phyloP scores from a whole-genome alignment of 1,140 invertebrate species.

The Pristionchus pacificus region DNA sequence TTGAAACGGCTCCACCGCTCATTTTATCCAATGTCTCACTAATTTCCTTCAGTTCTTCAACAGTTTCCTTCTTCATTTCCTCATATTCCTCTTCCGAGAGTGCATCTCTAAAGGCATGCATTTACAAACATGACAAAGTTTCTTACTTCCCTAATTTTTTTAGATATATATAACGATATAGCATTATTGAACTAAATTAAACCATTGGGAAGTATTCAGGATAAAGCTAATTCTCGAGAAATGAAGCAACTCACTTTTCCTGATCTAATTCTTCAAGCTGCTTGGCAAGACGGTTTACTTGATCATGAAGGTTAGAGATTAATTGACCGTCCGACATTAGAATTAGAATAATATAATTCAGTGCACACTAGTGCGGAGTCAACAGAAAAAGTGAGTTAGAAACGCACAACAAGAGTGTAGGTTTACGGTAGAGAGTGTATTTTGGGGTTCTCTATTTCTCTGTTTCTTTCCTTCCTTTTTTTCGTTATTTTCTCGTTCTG shows the following conservation, averaged over 20 bases:
- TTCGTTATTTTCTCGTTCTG: too few species aligned
- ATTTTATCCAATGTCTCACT: constrained; percentile 69
- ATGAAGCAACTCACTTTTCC: constrained; percentile 63
- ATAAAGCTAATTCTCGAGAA: background rate
- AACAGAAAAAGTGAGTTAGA: too few species aligned
- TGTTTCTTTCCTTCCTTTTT: too few species aligned
- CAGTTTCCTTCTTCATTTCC: constrained; percentile 70
- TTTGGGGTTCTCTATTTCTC: too few species aligned
- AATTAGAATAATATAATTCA: too few species aligned
- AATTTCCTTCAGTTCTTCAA: constrained; percentile 73
- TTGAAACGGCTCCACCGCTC: constrained; percentile 68
- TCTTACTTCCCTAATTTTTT: too few species aligned
- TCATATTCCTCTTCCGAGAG: constrained; percentile 69
- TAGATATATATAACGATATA: too few species aligned
- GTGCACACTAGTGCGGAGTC: too few species aligned
- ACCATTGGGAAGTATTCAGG: background rate
- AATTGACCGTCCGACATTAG: constrained; percentile 58
- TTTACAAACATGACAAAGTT: too few species aligned
- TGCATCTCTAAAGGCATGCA: too few species aligned
- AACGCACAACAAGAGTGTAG: too few species aligned
- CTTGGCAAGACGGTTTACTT: constrained; percentile 70
- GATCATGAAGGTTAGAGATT: constrained; percentile 70
- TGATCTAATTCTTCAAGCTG: constrained; percentile 73
- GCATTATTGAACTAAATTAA: constrained; percentile 36
- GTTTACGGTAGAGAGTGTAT: too few species aligned